These are phyloP conservation scores for Taeniopygia guttata DNA, from an alignment of 2,797 vertebrate genomes.

Conservation along the genomic window DNA sequence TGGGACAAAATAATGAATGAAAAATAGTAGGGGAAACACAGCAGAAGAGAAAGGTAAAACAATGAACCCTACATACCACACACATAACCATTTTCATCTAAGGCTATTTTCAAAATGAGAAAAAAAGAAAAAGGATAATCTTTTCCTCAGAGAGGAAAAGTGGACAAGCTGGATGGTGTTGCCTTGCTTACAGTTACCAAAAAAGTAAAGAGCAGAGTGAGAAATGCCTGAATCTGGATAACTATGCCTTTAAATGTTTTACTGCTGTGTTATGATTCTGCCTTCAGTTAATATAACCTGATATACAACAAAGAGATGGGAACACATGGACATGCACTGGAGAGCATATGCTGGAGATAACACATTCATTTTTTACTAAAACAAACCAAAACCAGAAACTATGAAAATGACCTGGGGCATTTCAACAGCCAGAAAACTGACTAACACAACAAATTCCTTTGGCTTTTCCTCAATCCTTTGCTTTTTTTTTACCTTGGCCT, in stretches of 20 bases:
- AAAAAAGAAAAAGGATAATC: neutral
- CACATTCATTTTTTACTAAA: neutral
- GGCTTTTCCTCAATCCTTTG: neutral
- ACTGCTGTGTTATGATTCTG: neutral
- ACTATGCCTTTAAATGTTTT: neutral
- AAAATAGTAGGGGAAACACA: rapidly evolving
- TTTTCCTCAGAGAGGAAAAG: neutral
- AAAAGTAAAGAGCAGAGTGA: neutral
- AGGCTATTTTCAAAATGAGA: neutral
- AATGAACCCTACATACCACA: neutral
- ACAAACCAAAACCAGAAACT: neutral
- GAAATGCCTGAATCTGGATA: neutral
- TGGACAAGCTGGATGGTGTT: neutral
- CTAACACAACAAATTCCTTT: neutral
- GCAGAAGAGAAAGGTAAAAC: neutral
- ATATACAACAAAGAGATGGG: neutral
- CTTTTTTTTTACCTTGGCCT: slow-evolving; percentile 66
- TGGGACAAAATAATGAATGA: neutral
- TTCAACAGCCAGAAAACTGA: neutral
- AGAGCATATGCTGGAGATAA: neutral
- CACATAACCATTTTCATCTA: neutral
- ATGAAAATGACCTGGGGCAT: neutral
- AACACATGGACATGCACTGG: neutral
- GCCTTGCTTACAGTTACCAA: neutral
- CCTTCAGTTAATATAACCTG: neutral